A percentile compares a stretch with the other conserved stretches of the same genome.
Conservation (phyloP, 2,113 vertebrate genomes). For the Gobiocypris rarus region DNA sequence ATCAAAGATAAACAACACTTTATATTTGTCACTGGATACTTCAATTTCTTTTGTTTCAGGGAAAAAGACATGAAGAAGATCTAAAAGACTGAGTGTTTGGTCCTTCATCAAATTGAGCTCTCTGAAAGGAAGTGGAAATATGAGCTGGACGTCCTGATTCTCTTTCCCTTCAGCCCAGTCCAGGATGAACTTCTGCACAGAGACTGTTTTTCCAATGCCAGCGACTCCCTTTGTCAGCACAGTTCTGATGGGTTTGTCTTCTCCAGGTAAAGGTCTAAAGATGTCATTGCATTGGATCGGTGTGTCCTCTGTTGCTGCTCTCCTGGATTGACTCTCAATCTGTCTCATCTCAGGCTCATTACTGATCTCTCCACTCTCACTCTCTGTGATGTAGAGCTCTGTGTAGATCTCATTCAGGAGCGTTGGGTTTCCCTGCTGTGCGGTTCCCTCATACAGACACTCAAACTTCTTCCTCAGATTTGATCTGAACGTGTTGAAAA, state of each 20-base stretch:
- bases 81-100: background rate
- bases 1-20: conserved; percentile 4
- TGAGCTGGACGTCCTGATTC: background rate
- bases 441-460: background rate
- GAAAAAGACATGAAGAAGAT: background rate
- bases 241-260: conserved; percentile 9
- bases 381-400: conserved; percentile 27
- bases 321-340: conserved; percentile 17
- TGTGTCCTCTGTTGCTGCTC: conserved; percentile 16
- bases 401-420: conserved; percentile 33
- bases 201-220: conserved; percentile 20
- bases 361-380: conserved; percentile 10
- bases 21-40: background rate
- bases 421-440: background rate
- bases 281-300: background rate
- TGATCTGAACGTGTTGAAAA: background rate
- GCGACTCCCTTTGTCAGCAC: conserved; percentile 10
- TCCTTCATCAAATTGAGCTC: background rate
- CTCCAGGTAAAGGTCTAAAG: background rate
- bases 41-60: background rate
- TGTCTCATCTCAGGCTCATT: conserved; percentile 21
- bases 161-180: conserved; percentile 6
- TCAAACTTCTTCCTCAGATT: background rate
- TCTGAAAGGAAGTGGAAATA: conserved; percentile 14
- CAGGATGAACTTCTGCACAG: conserved; percentile 17